Percentiles rank a stretch among this genome's conserved stretches.
Evolutionary conservation across 2,888 invertebrate species (phyloP).

Genomic region (Erynnis tages): DNA sequence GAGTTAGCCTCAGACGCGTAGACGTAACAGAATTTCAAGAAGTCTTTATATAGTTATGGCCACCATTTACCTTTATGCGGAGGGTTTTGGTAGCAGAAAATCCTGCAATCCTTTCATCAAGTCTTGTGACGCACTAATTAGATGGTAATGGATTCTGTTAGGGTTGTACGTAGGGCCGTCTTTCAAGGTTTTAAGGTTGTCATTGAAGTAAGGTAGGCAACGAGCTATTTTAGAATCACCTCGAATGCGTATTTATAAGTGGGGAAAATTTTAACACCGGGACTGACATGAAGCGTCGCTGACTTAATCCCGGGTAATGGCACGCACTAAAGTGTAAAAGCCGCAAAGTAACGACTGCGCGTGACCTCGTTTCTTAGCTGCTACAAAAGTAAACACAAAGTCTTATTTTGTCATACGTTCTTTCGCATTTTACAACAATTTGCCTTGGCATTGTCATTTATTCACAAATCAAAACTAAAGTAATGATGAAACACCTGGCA

Average conservation of each 20-base stretch:
- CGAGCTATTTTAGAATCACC: too few species aligned
- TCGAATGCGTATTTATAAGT: too few species aligned
- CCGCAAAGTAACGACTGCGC: too few species aligned
- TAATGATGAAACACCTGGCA: too few species aligned
- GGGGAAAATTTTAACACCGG: constrained; percentile 48
- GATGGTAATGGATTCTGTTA: constrained; percentile 48
- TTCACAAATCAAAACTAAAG: too few species aligned
- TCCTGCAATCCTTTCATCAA: constrained; percentile 38
- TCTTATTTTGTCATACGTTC: too few species aligned
- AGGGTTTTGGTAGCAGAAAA: constrained; percentile 33
- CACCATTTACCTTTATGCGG: constrained; percentile 7
- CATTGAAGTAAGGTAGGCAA: too few species aligned
- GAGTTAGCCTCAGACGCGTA: not conserved
- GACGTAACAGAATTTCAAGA: not conserved
- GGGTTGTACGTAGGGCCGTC: constrained; percentile 31
- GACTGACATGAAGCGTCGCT: constrained; percentile 62
- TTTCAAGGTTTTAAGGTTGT: too few species aligned
- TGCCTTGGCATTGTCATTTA: too few species aligned
- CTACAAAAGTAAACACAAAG: too few species aligned
- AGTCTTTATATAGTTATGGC: constrained; percentile 1
- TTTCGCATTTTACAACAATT: too few species aligned
- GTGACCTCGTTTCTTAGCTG: too few species aligned
- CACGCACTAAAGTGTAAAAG: constrained; percentile 76
- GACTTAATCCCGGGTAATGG: constrained; percentile 76
- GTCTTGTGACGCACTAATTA: constrained; percentile 40